Conservation (phyloP, 1,140 invertebrate species). For the Sesamia nonagrioides region DNA sequence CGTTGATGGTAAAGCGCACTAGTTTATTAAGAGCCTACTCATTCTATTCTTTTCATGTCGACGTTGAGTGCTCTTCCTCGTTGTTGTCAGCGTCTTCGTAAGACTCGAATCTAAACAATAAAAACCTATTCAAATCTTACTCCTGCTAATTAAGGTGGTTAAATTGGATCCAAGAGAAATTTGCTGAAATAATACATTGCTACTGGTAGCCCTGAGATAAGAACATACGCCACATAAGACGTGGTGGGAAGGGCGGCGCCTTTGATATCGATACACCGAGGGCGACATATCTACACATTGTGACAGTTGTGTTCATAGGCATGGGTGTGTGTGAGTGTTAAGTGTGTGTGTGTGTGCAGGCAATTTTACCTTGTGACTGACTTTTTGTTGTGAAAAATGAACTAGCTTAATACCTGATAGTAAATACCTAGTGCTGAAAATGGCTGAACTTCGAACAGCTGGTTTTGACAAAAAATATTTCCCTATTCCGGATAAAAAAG, state of each 20-base stretch:
- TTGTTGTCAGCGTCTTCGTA: no score
- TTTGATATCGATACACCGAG: constrained; percentile 39
- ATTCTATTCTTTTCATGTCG: no score
- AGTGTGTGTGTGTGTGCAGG: neutral
- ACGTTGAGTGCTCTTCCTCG: no score
- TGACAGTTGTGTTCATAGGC: neutral
- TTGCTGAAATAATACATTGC: neutral
- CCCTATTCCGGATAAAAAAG: no score
- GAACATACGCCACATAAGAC: neutral
- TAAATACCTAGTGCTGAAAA: neutral
- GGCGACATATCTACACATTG: constrained; percentile 30
- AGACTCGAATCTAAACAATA: no score
- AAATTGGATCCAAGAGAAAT: no score
- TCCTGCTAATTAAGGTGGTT: no score
- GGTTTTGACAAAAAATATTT: neutral
- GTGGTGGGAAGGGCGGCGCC: constrained; percentile 37
- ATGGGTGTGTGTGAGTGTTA: neutral
- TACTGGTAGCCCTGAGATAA: constrained; percentile 23
- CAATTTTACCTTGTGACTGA: neutral
- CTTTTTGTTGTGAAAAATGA: neutral
- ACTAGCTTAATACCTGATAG: neutral
- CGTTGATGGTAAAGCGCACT: no score
- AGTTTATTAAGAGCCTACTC: no score
- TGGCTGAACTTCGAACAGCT: neutral
- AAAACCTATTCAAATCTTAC: no score